Evolutionary conservation across 2,113 vertebrate genomes (phyloP).

Genomic region (Nymphicus hollandicus): DNA sequence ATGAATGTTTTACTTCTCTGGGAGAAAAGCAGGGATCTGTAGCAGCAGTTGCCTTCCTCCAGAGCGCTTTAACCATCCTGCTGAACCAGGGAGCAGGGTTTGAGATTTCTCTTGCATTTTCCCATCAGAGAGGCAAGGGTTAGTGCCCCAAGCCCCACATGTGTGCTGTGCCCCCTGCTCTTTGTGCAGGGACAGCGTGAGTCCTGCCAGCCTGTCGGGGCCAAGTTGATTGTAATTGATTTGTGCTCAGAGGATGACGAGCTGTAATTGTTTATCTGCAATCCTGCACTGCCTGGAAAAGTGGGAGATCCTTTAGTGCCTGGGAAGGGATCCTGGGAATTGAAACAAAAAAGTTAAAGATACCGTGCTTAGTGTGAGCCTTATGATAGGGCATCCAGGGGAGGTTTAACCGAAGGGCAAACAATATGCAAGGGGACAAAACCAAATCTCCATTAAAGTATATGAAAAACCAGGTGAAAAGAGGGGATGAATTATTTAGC

Average conservation of each 20-base stretch:
- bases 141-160: neutral
- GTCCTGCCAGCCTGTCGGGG: neutral
- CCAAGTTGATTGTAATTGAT: neutral
- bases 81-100: accelerated
- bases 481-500: conserved; percentile 33
- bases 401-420: conserved; percentile 19
- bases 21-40: neutral
- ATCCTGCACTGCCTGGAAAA: neutral
- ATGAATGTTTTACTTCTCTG: neutral
- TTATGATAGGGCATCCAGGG: neutral
- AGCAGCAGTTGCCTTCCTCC: neutral
- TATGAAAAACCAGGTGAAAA: neutral
- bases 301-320: neutral
- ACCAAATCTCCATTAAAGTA: neutral
- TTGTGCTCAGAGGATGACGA: neutral
- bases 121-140: neutral
- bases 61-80: neutral
- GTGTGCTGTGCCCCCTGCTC: neutral
- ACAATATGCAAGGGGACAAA: neutral
- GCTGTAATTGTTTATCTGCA: neutral
- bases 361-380: neutral
- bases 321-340: neutral
- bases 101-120: neutral
- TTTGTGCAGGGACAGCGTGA: neutral
- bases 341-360: neutral